A percentile compares a stretch with the other conserved stretches of the same genome.
phyloP scores from a whole-genome alignment of 2,113 vertebrate genomes.

The Sinocyclocheilus grahami region DNA sequence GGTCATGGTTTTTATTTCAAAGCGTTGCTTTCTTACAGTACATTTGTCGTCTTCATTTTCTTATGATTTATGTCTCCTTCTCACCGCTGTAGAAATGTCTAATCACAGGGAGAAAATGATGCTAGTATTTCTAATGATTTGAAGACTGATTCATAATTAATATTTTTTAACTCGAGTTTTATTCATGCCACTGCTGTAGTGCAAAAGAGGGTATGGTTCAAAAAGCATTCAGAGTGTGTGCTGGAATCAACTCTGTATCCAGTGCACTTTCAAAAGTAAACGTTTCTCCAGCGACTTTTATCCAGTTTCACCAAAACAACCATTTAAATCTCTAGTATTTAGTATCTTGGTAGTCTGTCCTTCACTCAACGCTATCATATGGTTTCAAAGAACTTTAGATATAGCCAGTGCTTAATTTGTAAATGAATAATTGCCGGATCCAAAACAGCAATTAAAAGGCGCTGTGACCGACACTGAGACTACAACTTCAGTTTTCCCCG shows the following conservation, averaged over 20 bases:
- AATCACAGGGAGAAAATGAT: background rate
- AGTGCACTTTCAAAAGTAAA: background rate
- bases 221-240: background rate
- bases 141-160: conserved; percentile 31
- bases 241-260: background rate
- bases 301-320: background rate
- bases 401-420: no score
- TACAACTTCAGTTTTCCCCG: no score
- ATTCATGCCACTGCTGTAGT: background rate
- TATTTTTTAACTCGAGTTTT: conserved; percentile 18
- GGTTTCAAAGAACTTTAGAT: background rate
- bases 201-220: background rate
- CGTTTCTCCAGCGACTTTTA: background rate
- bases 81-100: background rate
- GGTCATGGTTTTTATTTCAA: conserved; percentile 50
- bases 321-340: background rate
- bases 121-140: conserved; percentile 8
- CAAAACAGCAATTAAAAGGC: no score
- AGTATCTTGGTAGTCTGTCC: background rate
- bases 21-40: conserved; percentile 34
- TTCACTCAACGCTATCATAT: background rate
- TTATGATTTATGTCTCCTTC: conserved; percentile 14
- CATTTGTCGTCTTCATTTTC: conserved; percentile 31
- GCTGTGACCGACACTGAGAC: no score
- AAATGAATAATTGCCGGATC: no score